Base-by-base conservation (phyloP, 2,113 vertebrate genomes). In the Leptosomus discolor region DNA sequence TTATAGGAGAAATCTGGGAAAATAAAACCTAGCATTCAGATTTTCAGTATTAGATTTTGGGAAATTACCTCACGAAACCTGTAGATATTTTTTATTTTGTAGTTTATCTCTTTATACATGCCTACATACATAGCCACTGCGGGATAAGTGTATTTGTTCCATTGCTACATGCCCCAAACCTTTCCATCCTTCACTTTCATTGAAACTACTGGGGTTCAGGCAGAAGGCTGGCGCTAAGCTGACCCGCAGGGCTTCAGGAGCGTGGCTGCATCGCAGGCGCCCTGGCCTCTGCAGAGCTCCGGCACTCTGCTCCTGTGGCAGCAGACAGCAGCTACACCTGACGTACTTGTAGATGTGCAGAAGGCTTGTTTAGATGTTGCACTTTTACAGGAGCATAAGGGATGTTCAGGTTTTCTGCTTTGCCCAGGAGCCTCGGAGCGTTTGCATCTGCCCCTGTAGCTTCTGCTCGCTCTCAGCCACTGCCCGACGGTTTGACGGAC, bases 301-400 rank as follows among this genome's bases (percentile, higher is more conserved):
- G n/a, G n/a, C n/a, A n/a, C n/a, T n/a, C n/a, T n/a, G n/a, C n/a
- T n/a, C 60, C 58, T 15, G 7, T 1, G 11, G 45, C 4, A 46
- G 30, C 46, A 13, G n/a, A 3, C 0, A 30, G 46, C 56, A 50
- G 48, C 24, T 32, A 2, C 29, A 0, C 2, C 1, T 1, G 22
- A 22, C 8, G 39, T 27, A 14, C 14, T 9, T 7, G 48, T 15
- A 23, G 50, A 16, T 26, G 36, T 6, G 10, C 3, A 21, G 32
- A 18, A 8, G 56, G 64, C 34, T 70, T 46, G 23, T 30, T 57
- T 46, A 30, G 18, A 11, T 18, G 16, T 10, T 18, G 23, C 16
- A 11, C 8, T 45, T 50, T n/a, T 32, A 21, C 23, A 5, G 43
- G 64, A 65, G 23, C 63, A 3, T 23, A 24, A 39, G 37, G 63